Percentiles rank a stretch among this genome's conserved stretches.
These are phyloP conservation scores for Parnassius mnemosyne DNA, from an alignment of 2,888 invertebrate genomes.

Conservation along the genomic window DNA sequence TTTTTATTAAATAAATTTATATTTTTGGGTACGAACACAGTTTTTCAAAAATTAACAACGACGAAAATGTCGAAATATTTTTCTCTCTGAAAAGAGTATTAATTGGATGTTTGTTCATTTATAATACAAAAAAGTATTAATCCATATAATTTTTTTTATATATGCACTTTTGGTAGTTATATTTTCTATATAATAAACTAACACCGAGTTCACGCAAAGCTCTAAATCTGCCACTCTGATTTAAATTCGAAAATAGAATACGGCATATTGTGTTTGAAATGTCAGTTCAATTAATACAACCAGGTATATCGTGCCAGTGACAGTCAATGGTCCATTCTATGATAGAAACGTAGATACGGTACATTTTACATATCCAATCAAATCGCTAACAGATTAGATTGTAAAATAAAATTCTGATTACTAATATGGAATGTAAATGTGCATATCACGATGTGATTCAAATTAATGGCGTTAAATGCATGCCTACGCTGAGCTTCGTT, in stretches of 20 bases:
- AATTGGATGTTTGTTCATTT: too few relatives aligned
- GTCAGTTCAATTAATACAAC: conserved; percentile 59
- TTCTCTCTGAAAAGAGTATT: too few relatives aligned
- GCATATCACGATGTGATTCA: conserved; percentile 20
- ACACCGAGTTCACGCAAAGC: not conserved
- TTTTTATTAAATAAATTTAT: too few relatives aligned
- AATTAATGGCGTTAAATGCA: conserved; percentile 20
- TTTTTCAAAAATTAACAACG: too few relatives aligned
- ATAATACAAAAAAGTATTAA: too few relatives aligned
- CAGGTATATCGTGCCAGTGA: conserved; percentile 48
- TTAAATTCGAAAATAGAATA: conserved; percentile 23
- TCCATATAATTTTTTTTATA: too few relatives aligned
- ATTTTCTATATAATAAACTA: too few relatives aligned
- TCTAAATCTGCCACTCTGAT: conserved; percentile 10
- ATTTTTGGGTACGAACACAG: too few relatives aligned
- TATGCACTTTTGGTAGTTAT: too few relatives aligned
- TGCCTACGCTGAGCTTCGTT: conserved; percentile 4
- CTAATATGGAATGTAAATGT: conserved; percentile 19
- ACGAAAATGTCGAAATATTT: too few relatives aligned
- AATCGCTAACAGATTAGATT: conserved; percentile 24
- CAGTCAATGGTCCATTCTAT: conserved; percentile 44
- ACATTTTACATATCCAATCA: conserved; percentile 32
- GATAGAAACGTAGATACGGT: conserved; percentile 37
- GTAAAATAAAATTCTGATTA: conserved; percentile 24
- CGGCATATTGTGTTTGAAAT: conserved; percentile 44